phyloP scores from a whole-genome alignment of 2,888 invertebrate genomes.

The Deroplatys truncata region DNA sequence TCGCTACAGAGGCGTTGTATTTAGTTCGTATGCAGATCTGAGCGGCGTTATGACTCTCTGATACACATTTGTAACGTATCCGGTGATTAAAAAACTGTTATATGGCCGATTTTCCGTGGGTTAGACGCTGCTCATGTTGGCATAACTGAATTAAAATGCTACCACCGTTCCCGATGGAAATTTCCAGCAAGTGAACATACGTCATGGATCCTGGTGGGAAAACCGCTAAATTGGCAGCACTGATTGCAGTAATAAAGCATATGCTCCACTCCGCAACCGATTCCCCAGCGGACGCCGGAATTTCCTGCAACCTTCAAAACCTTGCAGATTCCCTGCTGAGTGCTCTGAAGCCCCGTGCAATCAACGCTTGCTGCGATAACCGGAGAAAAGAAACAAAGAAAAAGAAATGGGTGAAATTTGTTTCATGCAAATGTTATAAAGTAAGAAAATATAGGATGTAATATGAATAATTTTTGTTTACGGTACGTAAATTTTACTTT shows the following conservation, averaged over 20 bases:
- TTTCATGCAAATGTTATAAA: too few relatives aligned
- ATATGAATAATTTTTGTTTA: too few relatives aligned
- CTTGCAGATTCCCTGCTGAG: neutral
- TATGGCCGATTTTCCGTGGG: neutral
- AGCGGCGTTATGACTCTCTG: too few relatives aligned
- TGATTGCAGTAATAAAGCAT: neutral
- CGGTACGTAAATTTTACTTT: too few relatives aligned
- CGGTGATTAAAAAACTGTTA: neutral
- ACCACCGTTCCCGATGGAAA: neutral
- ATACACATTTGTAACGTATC: neutral
- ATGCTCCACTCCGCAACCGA: neutral
- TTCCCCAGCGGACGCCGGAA: neutral
- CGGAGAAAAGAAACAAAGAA: too few relatives aligned
- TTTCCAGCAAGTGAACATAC: neutral
- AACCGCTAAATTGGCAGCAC: neutral
- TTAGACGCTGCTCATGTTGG: neutral
- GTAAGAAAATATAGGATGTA: too few relatives aligned
- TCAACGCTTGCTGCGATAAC: too few relatives aligned
- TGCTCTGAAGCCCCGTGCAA: too few relatives aligned
- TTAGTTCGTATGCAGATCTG: too few relatives aligned
- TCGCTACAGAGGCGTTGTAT: too few relatives aligned
- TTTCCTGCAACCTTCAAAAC: neutral
- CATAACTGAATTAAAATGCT: neutral
- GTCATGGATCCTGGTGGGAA: neutral
- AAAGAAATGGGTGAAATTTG: too few relatives aligned